Base-by-base conservation (phyloP, 2,797 vertebrate species). In the Notoglanidium macrostoma region DNA sequence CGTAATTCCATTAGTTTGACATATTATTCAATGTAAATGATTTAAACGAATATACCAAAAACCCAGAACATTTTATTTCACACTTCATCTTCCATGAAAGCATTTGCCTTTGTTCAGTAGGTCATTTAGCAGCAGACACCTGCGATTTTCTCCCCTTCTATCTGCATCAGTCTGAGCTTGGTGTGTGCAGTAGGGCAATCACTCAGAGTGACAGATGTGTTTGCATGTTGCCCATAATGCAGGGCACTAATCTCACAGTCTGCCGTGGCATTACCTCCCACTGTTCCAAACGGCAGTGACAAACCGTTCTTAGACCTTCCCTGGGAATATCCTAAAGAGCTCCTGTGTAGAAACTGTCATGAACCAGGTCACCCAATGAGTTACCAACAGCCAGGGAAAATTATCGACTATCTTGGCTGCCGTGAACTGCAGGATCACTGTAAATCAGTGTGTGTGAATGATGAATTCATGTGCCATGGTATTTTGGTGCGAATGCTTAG, bases 201-300 rank as follows among this genome's bases (percentile, higher is more conserved):
- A 86, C 86, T 92, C 90, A 90, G 83, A 77, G 79, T 90, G 89
- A 91, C 90, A 88, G 90, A 92, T 90, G 88, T 90, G 91, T 90
- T 91, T 90, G 90, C 89, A 88, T 91, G 91, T 91, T 86, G 84
- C 82, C 85, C 87, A 89, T 92, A 89, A 91, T 86, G 87, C 86
- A 65, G 86, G 85, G 87, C 84, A 87, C 86, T 91, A 92, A 92
- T 92, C 89, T 92, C 26, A 1, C 88, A 88, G 87, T 86, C 89
- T 87, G 90, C 87, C 51, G 86, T 84, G 83, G 89, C 79, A 61
- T 90, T 88, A 90, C 90, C 90, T 84, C 90, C 91, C 78, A 74
- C 90, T 85, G 87, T 89, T 90, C 84, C 67, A 76, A 82, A 88
- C 65, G 79, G 77, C 89, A 90, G 73, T 87, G 89, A 89, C 86